Evolutionary conservation across 2,797 vertebrate species (phyloP), one percentile per base, ranked within the genome.

Genomic region (Lepus oiostolus): DNA sequence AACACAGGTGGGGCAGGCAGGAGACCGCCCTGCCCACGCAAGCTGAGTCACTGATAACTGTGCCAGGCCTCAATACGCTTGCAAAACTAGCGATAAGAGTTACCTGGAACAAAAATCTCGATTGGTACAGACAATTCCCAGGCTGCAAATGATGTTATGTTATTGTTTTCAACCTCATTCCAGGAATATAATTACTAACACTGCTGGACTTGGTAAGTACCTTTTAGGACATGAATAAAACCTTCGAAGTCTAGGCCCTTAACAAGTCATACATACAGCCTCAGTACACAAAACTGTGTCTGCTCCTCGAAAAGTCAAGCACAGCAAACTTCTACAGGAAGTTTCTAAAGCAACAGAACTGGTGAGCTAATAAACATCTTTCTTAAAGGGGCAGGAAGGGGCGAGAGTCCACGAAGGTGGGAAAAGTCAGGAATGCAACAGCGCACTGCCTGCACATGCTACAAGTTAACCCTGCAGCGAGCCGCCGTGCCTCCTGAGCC

Each of bases 311-410:
- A 92, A 90, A 42, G 38, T 62, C 76, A 84, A 54, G 58, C 14
- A 30, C 71, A 65, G 71, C 67, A 58, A 83, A 86, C 28, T 68
- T 52, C 77, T 74, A 85, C 24, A 74, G 83, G 22, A 88, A 88
- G 91, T 30, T 76, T 81, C 60, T 80, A 50, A 88, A 72, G 91
- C 76, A 92, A 88, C 50, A 32, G 30, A 95, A 72, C 0, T n/a
- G 19, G 35, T 35, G 60, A 50, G 58, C 4, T 22, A 68, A 24
- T 72, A 47, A 47, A 47, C 30, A 65, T 63, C 52, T 60, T 68
- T 47, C 58, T 38, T 80, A 85, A 89, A 52, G n/a, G 70, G 54
- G 26, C 68, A 65, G 2, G 65, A 71, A 75, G 26, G 19, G 24
- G 16, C 68, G 30, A 26, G 24, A 47, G 26, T n/a, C 74, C 14